Base-by-base conservation (phyloP, 2,113 vertebrate species). In the Corythornis vintsioides region DNA sequence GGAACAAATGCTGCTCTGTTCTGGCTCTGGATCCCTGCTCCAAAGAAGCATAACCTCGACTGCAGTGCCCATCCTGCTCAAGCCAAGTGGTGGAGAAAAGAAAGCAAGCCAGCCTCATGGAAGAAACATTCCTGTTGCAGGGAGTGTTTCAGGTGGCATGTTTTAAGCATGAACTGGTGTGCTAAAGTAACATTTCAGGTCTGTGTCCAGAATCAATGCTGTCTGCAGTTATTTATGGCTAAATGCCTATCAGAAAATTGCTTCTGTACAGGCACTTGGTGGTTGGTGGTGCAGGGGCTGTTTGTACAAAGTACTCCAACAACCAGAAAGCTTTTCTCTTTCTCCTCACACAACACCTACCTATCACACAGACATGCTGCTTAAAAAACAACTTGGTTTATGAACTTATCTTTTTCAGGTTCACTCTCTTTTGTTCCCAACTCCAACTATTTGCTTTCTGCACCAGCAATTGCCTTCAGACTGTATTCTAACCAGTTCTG, bases 41-140 rank as follows among this genome's bases (percentile, higher is more conserved):
- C 38, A 53, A 42, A 61, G 33, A 53, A 67, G 21, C 19, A 17
- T 0, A 2, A 7, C 40, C 38, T 31, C 14, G 33, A 29, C 21
- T 7, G 29, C 15, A 31, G 64, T 22, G 38, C 52, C n/a, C 6
- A 0, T 26, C 33, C 29, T 35, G 40, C 0, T 0, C n/a, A 31
- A 47, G 20, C 10, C 20, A 19, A 28, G 59, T 26, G 42, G 15
- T 25, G 42, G 73, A 50, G 47, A 28, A n/a, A 55, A 65, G 45
- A 17, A 31, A 33, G 42, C 13, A 29, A 86, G 26, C 13, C 31
- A 69, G 61, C 61, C 35, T 21, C 22, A 20, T 3, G 11, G 31
- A 64, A 56, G 26, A 55, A 42, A 15, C 18, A 16, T 4, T 6
- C 64, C 25, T 2, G 6, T 57, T 20, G 25, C 1, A 4, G 43